Base-by-base conservation (phyloP, 1,140 invertebrate genomes). In the Temnothorax curvispinosus region DNA sequence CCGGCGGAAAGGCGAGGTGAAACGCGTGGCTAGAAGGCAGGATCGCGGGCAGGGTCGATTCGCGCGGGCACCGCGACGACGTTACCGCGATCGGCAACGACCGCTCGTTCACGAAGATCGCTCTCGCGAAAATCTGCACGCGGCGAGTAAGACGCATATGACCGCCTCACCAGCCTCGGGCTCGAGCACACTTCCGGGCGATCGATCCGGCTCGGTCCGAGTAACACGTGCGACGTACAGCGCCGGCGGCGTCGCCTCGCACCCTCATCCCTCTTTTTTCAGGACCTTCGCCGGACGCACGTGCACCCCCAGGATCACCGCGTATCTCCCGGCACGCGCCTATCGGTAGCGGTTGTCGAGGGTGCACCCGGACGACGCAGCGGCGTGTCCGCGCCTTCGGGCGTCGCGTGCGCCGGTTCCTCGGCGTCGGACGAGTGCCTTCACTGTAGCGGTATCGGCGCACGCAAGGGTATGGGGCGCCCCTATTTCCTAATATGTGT, bases 151-250 rank as follows among this genome's bases (percentile, higher is more conserved):
- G 80, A 74, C 80, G 80, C 80, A 62, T 82, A 74, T 74, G 52
- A 82, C 27, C 41, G 67, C 80, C 27, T 27, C 27, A 74, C 41
- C 54, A 75, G 80, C 32, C 32, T 84, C 56, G 41, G 41, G 52
- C 77, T 81, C 76, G 62, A 69, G 64, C 78, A 82, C 65, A 86
- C 65, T 86, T 86, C 85, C 85, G 85, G 85, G 18, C 85, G 65
- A 86, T 86, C 85, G 85, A 86, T 86, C 77, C 85, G 85, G 41
- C 65, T 86, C 65, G 77, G 64, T 60, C 35, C n/a, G 50, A 86
- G 76, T 82, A 86, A 82, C 85, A 86, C 85, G 85, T 86, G 85
- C 85, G 77, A 67, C 85, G 65, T 50, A 62, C 76, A 82, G 76
- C 84, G 81, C 87, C 81, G 67, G 80, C 74, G 58, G 78, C 67